Evolutionary conservation across 2,113 vertebrate genomes (phyloP).

Genomic region (Orcinus orca): DNA sequence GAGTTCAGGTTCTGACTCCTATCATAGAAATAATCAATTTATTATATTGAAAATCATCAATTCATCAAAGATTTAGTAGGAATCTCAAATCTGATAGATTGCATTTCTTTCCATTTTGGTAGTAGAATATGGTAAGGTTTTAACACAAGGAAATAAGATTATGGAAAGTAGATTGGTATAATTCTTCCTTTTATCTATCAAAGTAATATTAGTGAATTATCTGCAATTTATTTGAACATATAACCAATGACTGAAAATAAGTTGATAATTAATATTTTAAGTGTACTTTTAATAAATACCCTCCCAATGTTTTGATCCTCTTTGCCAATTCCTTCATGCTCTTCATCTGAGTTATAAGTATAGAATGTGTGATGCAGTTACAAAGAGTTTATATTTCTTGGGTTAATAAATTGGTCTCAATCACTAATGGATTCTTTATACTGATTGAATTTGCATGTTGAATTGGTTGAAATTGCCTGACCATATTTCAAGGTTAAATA

Average conservation of each 20-base stretch:
- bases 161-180: background rate
- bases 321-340: background rate
- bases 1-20: background rate
- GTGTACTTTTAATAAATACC: background rate
- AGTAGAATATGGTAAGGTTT: background rate
- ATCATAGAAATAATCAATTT: background rate
- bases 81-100: background rate
- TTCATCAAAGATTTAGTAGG: background rate
- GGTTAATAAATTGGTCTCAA: slow-evolving; percentile 25
- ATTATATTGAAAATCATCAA: background rate
- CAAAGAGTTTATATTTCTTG: slow-evolving; percentile 43
- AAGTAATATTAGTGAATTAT: background rate
- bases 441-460: slow-evolving; percentile 38
- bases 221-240: background rate
- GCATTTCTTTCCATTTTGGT: background rate
- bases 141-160: background rate
- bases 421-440: slow-evolving; percentile 59
- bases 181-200: background rate
- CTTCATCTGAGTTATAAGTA: background rate
- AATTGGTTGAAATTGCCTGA: slow-evolving; percentile 56
- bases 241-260: background rate
- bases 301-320: background rate
- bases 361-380: background rate
- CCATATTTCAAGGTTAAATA: slow-evolving; percentile 62
- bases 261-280: slow-evolving; percentile 40